Base-by-base conservation (phyloP, 2,113 vertebrate genomes). In the Ceyx melanurus region DNA sequence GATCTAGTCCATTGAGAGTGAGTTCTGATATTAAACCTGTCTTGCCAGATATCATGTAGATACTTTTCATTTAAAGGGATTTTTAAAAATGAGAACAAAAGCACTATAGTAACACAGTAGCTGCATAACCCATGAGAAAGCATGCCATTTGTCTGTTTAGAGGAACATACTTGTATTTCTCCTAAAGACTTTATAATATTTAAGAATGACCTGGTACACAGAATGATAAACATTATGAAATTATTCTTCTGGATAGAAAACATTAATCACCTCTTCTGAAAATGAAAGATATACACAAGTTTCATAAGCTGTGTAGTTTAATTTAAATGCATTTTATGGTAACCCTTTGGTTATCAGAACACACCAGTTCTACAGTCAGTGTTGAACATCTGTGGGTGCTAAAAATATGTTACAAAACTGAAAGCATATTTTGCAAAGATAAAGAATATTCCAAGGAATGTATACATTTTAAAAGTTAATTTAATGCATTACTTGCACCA, bases 61-160 rank as follows among this genome's bases (percentile, higher is more conserved):
- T 7, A n/a, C 13, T 80, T 95, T 91, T 64, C 42, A 78, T 66
- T 67, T 80, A 73, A 89, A 88, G 56, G 56, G 73, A 54, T 89
- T 96, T 93, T 97, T 86, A 13, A 18, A 80, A 62, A 80, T 82
- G 37, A 94, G 96, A 84, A 77, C 81, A 79, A 87, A 84, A 60
- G 51, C 54, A 43, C 65, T 40, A 31, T 71, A 13, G 3, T 75
- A 81, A 33, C 0, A 4, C 9, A 45, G 18, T 20, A 40, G 5
- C 17, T 86, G 51, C 71, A 90, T 88, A 90, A 89, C 76, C 18
- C 19, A 25, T 48, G 57, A 93, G 73, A 84, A 96, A 77, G 28
- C 43, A 35, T 22, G 64, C 5, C 25, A 48, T 21, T 62, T 22
- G 11, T 64, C 45, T 93, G 35, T 72, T 80, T 60, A 81, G 29